phyloP scores from a whole-genome alignment of 1,140 invertebrate species.

The Zaprionus capensis region DNA sequence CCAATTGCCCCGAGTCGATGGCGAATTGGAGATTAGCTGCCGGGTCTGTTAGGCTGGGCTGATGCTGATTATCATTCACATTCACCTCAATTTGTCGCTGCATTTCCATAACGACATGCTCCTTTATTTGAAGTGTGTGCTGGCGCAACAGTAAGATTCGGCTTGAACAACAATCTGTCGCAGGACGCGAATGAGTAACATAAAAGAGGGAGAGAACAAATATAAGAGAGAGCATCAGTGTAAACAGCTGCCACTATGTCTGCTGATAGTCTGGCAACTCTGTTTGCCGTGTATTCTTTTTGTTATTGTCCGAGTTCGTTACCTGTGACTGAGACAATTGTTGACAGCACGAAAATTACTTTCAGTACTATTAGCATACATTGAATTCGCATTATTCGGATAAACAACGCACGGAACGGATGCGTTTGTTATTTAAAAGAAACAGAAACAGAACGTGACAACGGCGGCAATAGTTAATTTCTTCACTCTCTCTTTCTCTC shows the following conservation, averaged over 20 bases:
- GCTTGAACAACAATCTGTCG: conserved; percentile 83
- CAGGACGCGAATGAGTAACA: background rate
- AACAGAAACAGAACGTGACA: background rate
- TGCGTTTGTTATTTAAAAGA: conserved; percentile 14
- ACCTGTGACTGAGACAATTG: conserved; percentile 83
- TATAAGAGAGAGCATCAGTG: conserved; percentile 13
- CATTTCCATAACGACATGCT: conserved; percentile 71
- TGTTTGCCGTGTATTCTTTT: conserved; percentile 15
- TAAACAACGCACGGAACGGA: conserved; percentile 50
- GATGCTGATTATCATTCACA: conserved; percentile 8
- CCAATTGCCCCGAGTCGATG: conserved; percentile 20
- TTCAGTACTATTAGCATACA: conserved; percentile 63
- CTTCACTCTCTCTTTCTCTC: conserved; percentile 1
- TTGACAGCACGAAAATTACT: conserved; percentile 84
- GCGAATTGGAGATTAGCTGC: background rate
- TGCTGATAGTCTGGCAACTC: conserved; percentile 44
- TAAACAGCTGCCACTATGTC: conserved; percentile 21
- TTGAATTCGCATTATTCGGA: conserved; percentile 70
- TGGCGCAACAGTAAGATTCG: conserved; percentile 81
- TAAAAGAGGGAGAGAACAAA: background rate
- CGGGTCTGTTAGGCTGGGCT: conserved; percentile 3
- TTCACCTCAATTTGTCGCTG: conserved; percentile 42
- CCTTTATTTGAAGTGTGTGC: conserved; percentile 77
- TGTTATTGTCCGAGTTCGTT: conserved; percentile 36
- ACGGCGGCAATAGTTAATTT: background rate